Base-by-base conservation (phyloP, 2,113 vertebrate species). In the Progne subis region DNA sequence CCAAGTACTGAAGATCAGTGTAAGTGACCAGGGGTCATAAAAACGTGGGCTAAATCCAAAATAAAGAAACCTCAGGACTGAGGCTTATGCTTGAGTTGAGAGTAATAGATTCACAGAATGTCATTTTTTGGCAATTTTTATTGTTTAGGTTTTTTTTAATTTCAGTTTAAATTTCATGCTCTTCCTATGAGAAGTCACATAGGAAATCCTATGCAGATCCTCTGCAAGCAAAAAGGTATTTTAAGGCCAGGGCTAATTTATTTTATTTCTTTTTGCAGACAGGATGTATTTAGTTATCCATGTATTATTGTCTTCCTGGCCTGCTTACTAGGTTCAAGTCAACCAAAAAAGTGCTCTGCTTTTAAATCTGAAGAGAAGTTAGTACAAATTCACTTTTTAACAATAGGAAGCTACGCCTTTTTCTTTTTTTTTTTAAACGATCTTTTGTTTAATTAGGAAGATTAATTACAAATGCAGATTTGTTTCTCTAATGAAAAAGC, bases 51-150 rank as follows among this genome's bases (percentile, higher is more conserved):
- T n/a, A 29, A 44, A 5, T 46, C 19, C 19, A 15, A 41, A 17
- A 53, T 15, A 69, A 82, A 81, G 32, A 69, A 76, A 49, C 4
- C 11, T 87, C 25, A 60, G 14, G 24, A 61, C 5, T 34, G 43
- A 57, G 92, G 7, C 14, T 59, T 83, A 34, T 53, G 10, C 44
- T 53, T 49, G 3, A 67, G n/a, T 18, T 2, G 6, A 82, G 28
- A 53, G 9, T 7, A 85, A 25, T 2, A 32, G 46, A 32, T 37
- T 43, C 50, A 20, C 5, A 39, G 82, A 84, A 56, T 12, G 3
- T 3, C 2, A 41, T 39, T 23, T 7, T 61, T 56, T 7, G 1
- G 11, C 2, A 20, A 19, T 8, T 20, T 67, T 46, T 3, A 3
- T 18, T 81, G 13, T 64, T 17, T 25, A 1, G 0, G 25, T 8